Percentiles rank a stretch among this genome's conserved stretches.
phyloP scores from a whole-genome alignment of 1,140 invertebrate genomes.

The Colletes gigas region DNA sequence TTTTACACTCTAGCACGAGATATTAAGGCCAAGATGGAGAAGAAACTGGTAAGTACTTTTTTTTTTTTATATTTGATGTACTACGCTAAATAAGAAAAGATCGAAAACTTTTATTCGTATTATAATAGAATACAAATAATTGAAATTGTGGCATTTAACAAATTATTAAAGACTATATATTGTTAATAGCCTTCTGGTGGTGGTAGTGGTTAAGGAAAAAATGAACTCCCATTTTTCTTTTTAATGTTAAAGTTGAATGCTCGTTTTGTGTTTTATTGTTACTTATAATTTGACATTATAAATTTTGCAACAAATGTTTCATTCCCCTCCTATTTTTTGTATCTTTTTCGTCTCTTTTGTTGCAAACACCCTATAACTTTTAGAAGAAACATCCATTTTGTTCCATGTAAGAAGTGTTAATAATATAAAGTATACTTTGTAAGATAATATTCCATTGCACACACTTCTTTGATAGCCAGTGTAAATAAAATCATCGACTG shows the following conservation, averaged over 20 bases:
- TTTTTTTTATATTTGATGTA: not conserved
- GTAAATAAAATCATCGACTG: not conserved
- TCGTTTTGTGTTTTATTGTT: not conserved
- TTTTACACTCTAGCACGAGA: conserved; percentile 96
- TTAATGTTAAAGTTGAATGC: not conserved
- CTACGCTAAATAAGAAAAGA: not conserved
- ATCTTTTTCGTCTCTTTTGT: not conserved
- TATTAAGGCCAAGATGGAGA: conserved; percentile 97
- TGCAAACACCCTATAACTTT: conserved; percentile 4
- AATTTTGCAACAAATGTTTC: not conserved
- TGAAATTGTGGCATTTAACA: too few relatives aligned
- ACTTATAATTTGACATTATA: too few relatives aligned
- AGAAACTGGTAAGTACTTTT: conserved; percentile 90
- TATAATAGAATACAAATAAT: not conserved
- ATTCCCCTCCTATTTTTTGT: not conserved
- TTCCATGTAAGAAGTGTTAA: not conserved
- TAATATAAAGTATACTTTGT: conserved; percentile 16
- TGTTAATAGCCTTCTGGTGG: not conserved
- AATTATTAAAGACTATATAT: not conserved
- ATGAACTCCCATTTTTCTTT: not conserved
- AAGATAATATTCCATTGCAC: not conserved
- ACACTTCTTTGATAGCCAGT: not conserved
- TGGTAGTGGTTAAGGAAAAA: not conserved
- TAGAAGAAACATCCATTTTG: not conserved
- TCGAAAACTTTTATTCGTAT: not conserved